phyloP scores from a whole-genome alignment of 1,140 invertebrate species.

The Arctopsyche grandis region DNA sequence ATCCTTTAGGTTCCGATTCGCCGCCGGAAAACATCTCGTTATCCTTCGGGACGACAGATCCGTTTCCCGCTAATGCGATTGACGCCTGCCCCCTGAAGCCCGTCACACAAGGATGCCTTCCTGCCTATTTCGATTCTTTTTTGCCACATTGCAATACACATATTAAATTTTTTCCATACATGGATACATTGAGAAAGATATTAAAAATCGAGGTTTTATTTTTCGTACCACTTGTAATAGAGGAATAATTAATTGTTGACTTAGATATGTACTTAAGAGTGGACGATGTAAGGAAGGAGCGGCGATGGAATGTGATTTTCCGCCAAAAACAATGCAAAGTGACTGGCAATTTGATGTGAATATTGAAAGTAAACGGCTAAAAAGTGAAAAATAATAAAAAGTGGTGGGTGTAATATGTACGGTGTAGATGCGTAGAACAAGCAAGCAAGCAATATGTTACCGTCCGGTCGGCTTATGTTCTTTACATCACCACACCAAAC shows the following conservation, averaged over 20 bases:
- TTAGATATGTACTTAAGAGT: too few species aligned
- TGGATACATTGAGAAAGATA: too few species aligned
- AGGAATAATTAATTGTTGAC: too few species aligned
- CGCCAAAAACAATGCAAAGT: too few species aligned
- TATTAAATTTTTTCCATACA: too few species aligned
- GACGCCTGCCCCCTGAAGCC: not conserved
- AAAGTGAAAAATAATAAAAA: constrained; percentile 2
- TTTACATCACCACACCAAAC: constrained; percentile 11
- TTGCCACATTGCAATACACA: too few species aligned
- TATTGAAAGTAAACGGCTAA: too few species aligned
- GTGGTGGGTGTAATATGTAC: not conserved
- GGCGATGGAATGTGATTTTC: too few species aligned
- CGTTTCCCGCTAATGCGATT: constrained; percentile 42
- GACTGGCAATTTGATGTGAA: too few species aligned
- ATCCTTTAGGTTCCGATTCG: constrained; percentile 42
- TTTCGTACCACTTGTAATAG: too few species aligned
- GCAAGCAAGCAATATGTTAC: constrained; percentile 36
- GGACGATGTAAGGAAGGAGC: too few species aligned
- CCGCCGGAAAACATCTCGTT: constrained; percentile 38
- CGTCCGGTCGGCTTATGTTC: constrained; percentile 32
- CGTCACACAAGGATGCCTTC: constrained; percentile 11
- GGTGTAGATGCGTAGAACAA: not conserved
- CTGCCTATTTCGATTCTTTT: not conserved
- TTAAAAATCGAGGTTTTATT: too few species aligned
- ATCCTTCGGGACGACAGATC: constrained; percentile 38